A percentile compares a stretch with the other conserved stretches of the same genome.
Evolutionary conservation across 2,888 invertebrate genomes (phyloP).

Genomic region (Cantharis flavilabris): DNA sequence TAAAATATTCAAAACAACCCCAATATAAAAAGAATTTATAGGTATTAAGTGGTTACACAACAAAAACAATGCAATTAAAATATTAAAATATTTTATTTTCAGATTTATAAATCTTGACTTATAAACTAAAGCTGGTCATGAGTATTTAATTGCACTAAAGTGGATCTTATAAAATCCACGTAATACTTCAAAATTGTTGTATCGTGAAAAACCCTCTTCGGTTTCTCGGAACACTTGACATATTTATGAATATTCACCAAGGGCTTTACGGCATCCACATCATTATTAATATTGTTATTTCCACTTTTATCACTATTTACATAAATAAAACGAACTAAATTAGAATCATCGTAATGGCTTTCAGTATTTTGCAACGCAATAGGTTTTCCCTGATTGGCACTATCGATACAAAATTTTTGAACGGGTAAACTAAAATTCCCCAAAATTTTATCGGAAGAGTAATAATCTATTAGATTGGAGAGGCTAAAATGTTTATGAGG

Average conservation of each 20-base stretch:
- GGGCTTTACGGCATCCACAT: constrained; percentile 41
- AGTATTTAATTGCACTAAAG: constrained; percentile 48
- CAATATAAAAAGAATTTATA: too few species aligned
- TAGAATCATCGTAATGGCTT: constrained; percentile 43
- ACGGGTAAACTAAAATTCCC: constrained; percentile 45
- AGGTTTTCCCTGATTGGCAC: constrained; percentile 42
- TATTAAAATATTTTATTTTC: not conserved
- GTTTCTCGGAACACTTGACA: constrained; percentile 43
- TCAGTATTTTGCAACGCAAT: constrained; percentile 49
- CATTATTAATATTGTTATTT: constrained; percentile 23
- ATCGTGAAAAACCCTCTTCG: constrained; percentile 43
- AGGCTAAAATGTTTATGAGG: constrained; percentile 63
- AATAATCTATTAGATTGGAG: constrained; percentile 60
- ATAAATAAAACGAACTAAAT: constrained; percentile 42
- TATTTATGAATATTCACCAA: constrained; percentile 49
- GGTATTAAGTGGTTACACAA: too few species aligned
- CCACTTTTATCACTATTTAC: constrained; percentile 38
- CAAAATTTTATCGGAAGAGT: constrained; percentile 54
- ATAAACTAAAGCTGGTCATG: constrained; percentile 38
- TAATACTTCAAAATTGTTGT: constrained; percentile 47
- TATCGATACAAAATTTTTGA: constrained; percentile 49
- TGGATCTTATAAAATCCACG: constrained; percentile 50
- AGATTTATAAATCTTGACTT: not conserved
- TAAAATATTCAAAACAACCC: too few species aligned
- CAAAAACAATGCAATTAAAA: not conserved